A percentile compares a stretch with the other conserved stretches of the same genome.
phyloP scores from a whole-genome alignment of 2,113 vertebrate genomes.

The Nestor notabilis region DNA sequence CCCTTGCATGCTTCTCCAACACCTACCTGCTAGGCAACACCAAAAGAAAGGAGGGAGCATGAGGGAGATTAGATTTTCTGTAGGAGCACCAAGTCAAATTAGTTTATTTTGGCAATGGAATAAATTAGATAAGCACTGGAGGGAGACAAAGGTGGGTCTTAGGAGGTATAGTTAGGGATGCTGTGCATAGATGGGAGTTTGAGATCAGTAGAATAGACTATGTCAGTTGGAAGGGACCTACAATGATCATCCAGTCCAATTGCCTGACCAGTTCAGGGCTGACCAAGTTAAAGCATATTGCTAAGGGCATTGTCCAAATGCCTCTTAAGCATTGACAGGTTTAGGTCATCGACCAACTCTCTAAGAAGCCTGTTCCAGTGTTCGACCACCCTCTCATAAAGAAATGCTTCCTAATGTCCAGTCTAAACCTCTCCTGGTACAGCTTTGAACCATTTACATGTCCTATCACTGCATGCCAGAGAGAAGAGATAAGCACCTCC shows the following conservation, averaged over 20 bases:
- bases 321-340: neutral
- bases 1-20: neutral
- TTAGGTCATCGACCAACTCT: neutral
- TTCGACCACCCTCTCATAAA: neutral
- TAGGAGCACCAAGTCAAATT: neutral
- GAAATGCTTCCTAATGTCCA: neutral
- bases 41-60: neutral
- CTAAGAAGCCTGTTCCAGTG: neutral
- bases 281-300: neutral
- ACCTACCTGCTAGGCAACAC: neutral
- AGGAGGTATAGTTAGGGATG: neutral
- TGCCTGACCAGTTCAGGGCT: neutral
- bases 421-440: neutral
- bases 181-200: neutral
- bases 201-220: neutral
- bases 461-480: neutral
- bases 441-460: neutral
- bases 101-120: neutral
- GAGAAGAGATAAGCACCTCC: neutral
- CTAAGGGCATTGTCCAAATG: neutral
- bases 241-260: neutral
- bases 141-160: neutral
- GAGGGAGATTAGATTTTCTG: neutral
- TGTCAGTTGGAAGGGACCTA: neutral
- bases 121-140: neutral